A percentile compares a stretch with the other conserved stretches of the same genome.
These are phyloP conservation scores for Valencia hispanica DNA, from an alignment of 2,797 vertebrate genomes.

Conservation along the genomic window DNA sequence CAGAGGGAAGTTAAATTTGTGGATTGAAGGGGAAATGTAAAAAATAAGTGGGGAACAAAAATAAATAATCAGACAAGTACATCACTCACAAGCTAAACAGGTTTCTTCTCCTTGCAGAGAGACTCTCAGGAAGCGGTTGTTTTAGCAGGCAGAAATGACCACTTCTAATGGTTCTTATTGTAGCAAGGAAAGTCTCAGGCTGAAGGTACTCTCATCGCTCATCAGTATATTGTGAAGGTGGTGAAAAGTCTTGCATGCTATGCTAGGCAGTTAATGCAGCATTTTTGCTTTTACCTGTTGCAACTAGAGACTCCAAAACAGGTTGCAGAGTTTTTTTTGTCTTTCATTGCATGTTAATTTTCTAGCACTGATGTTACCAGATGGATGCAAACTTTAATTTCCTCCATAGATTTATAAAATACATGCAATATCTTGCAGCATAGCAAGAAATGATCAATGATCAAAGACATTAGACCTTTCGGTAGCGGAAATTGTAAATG, in stretches of 20 bases:
- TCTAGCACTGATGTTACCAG: background rate
- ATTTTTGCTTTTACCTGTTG: background rate
- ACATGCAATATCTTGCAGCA: background rate
- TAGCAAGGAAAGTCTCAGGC: background rate
- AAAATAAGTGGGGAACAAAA: background rate
- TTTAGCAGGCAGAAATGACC: background rate
- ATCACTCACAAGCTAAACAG: background rate
- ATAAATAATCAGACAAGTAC: background rate
- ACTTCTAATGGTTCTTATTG: background rate
- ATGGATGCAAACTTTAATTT: background rate
- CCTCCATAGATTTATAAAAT: background rate
- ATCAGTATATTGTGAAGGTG: background rate
- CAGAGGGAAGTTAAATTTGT: background rate
- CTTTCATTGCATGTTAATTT: background rate
- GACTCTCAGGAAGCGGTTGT: background rate
- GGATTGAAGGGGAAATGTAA: background rate
- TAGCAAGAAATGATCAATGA: background rate
- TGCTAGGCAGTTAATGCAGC: background rate
- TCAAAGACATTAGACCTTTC: background rate
- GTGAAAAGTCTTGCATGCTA: background rate
- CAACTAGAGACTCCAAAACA: background rate
- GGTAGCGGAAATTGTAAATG: background rate
- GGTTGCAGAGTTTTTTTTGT: background rate
- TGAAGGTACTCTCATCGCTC: background rate
- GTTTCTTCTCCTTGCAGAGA: background rate